phyloP scores from a whole-genome alignment of 2,113 vertebrate species.

The Grus americana region DNA sequence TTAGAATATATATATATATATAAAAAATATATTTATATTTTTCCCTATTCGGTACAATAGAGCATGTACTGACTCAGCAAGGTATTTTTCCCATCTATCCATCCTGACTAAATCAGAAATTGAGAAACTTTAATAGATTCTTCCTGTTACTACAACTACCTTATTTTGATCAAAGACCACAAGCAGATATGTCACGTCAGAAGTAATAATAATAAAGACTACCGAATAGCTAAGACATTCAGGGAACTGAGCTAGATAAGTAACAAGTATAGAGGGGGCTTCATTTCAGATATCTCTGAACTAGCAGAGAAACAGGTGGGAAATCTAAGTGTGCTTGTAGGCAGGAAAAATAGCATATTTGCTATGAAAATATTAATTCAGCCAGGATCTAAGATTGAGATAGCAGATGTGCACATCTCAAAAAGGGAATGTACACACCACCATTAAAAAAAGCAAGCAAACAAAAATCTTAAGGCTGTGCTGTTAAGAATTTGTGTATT shows the following conservation, averaged over 20 bases:
- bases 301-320: not conserved
- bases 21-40: not conserved
- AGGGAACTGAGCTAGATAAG: not conserved
- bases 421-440: not conserved
- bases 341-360: not conserved
- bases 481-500: not conserved
- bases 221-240: not conserved
- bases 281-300: not conserved
- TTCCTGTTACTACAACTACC: not conserved
- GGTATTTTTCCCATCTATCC: not conserved
- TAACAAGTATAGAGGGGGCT: rapidly evolving
- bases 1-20: not conserved
- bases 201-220: not conserved
- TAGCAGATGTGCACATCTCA: not conserved
- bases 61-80: not conserved
- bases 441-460: not conserved
- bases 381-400: not conserved
- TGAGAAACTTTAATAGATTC: not conserved
- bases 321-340: not conserved
- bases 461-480: not conserved
- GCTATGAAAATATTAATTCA: not conserved
- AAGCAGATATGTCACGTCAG: not conserved
- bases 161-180: not conserved
- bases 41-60: not conserved
- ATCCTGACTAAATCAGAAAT: not conserved